Base-by-base conservation (phyloP, 2,888 invertebrate genomes). In the Chymomyza amoena region DNA sequence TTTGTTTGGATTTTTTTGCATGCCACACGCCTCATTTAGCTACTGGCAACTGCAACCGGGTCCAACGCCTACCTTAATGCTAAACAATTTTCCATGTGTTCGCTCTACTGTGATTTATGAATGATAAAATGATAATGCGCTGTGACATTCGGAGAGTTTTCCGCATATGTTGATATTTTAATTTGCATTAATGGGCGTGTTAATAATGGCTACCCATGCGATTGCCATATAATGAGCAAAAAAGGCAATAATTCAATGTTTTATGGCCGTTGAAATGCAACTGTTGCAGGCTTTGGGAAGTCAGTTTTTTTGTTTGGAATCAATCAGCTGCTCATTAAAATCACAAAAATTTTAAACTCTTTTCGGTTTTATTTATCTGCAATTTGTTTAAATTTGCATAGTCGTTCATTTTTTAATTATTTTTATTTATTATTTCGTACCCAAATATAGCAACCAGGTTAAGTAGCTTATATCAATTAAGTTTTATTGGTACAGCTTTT, bases 101-200 rank as follows among this genome's bases (percentile, higher is more conserved):
- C 39, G 39, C 39, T 45, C 13, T 45, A 13, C 39, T 13, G 81
- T 90, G 90, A 90, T 91, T 90, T 90, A 90, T 90, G 90, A 89
- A 89, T 84, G 87, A 88, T 90, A 91, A 90, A 89, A 89, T 84
- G 87, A 88, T 90, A 91, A 90, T 90, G 82, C 77, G 88, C 81
- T 84, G 79, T 89, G 90, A 90, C 90, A 89, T 80, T 13, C 54
- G 9, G 18, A 5, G 18, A 54, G 18, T 61, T 82, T 80, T 63
- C 69, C 79, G 89, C 89, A 90, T 89, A 88, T 89, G 90, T 87
- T 80, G 71, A 79, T 74, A 84, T 88, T 86, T 87, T 89, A 88
- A 89, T 90, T 89, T 90, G 86, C 89, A 89, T 89, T 88, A 88
- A 90, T 87, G 87, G 84, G 87, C 81, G 74, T 89, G 90, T 86